phyloP scores from a whole-genome alignment of 2,113 vertebrate genomes.

The Brachypteracias leptosomus region DNA sequence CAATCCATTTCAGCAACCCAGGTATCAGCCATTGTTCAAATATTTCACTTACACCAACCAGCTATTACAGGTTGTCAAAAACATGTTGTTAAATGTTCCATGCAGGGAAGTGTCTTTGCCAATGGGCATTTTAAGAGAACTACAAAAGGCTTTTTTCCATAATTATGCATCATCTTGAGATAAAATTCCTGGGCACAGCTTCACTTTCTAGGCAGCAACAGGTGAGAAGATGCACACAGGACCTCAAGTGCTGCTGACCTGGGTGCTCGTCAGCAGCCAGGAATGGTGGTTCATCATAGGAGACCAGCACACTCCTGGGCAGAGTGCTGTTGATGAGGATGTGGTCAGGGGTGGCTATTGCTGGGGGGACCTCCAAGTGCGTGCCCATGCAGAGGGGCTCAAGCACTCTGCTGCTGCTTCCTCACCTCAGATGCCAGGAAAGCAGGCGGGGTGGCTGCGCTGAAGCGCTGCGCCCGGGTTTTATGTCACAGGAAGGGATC shows the following conservation, averaged over 20 bases:
- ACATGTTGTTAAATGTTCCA: not conserved
- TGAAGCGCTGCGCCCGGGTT: not conserved
- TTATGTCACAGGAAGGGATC: not conserved
- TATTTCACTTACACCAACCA: not conserved
- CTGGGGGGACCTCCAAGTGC: not conserved
- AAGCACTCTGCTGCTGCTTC: not conserved
- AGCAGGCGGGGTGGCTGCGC: fast-evolving
- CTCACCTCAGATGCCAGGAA: not conserved
- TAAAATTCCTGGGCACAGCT: not conserved
- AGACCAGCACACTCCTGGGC: fast-evolving
- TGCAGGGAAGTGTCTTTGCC: not conserved
- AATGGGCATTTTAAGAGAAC: not conserved
- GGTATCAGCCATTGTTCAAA: not conserved
- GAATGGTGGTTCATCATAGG: fast-evolving
- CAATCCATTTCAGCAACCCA: not conserved
- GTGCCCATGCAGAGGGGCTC: not conserved
- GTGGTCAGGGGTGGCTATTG: not conserved
- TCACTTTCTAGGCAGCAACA: not conserved
- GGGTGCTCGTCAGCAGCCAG: not conserved
- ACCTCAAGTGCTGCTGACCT: not conserved
- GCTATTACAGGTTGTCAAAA: not conserved
- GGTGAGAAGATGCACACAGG: not conserved
- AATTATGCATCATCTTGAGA: not conserved
- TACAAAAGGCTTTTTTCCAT: not conserved
- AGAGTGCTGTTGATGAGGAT: not conserved